Evolutionary conservation across 1,140 invertebrate genomes (phyloP).

Genomic region (Eumeta japonica): DNA sequence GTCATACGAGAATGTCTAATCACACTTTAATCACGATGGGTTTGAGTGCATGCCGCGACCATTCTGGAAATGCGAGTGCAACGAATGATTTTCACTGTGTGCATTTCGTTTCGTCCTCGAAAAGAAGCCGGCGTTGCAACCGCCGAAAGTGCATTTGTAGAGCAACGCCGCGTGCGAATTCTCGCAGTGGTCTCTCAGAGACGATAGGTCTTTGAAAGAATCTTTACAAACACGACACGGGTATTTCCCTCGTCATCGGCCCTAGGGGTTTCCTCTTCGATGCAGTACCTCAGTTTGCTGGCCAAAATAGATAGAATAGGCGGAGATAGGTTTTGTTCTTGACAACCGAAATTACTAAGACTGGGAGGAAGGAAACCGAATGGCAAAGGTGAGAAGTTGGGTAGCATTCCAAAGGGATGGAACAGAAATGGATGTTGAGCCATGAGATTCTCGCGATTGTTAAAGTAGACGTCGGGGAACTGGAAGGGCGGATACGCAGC

Average conservation of each 20-base stretch:
- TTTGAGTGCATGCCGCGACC: constrained; percentile 25
- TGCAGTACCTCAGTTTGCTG: constrained; percentile 47
- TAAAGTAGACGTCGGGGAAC: constrained; percentile 46
- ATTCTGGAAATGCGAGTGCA: constrained; percentile 39
- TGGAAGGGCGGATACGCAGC: constrained; percentile 39
- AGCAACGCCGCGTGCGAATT: constrained; percentile 65
- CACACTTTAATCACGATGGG: constrained; percentile 31
- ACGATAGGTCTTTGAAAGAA: constrained; percentile 59
- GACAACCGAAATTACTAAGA: constrained; percentile 34
- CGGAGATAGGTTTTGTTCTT: constrained; percentile 33
- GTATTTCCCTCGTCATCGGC: constrained; percentile 64
- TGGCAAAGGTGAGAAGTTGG: constrained; percentile 50
- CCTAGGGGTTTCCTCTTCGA: constrained; percentile 60
- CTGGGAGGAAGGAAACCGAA: constrained; percentile 45
- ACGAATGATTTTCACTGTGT: constrained; percentile 62
- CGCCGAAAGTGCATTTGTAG: constrained; percentile 65
- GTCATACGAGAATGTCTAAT: background rate
- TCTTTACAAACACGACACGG: constrained; percentile 67
- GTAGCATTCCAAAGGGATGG: constrained; percentile 50
- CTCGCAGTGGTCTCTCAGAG: constrained; percentile 65
- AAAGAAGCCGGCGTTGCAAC: constrained; percentile 71
- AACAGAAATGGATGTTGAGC: constrained; percentile 49
- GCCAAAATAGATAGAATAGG: no score
- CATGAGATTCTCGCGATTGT: constrained; percentile 38
- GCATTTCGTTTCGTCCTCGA: constrained; percentile 68